A percentile compares a stretch with the other conserved stretches of the same genome.
Evolutionary conservation across 2,797 vertebrate species (phyloP).

Genomic region (Sebastes elongatus): DNA sequence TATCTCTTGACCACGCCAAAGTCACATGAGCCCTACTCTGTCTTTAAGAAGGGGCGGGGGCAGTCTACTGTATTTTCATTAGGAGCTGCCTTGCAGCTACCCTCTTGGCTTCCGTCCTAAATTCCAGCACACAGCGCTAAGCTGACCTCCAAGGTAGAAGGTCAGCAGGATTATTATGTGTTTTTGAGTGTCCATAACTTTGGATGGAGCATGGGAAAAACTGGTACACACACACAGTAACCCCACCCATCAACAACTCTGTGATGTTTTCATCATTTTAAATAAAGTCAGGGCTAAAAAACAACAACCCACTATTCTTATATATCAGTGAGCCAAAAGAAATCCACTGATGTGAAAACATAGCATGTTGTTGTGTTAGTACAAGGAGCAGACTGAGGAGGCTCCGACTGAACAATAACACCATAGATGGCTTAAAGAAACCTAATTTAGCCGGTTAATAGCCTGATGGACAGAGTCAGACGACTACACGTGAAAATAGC

Average conservation of each 20-base stretch:
- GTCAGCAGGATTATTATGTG: background rate
- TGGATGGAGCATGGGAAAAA: background rate
- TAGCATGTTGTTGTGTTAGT: background rate
- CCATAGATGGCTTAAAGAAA: conserved; percentile 40
- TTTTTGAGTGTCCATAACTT: background rate
- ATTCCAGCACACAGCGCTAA: conserved; percentile 35
- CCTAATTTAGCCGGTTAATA: conserved; percentile 47
- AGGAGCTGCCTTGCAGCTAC: background rate
- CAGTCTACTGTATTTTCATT: conserved; percentile 11
- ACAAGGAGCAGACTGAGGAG: background rate
- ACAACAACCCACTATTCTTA: background rate
- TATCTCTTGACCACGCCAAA: background rate
- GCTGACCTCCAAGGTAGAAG: conserved; percentile 3
- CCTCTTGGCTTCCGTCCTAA: conserved; percentile 15
- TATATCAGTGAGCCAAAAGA: background rate
- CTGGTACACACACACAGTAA: too few relatives aligned
- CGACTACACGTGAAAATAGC: conserved; percentile 49
- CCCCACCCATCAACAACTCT: background rate
- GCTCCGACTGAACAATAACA: conserved; percentile 39
- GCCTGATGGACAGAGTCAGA: conserved; percentile 37
- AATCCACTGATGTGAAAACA: background rate
- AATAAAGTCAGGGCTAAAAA: background rate
- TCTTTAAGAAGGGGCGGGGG: background rate
- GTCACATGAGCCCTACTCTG: conserved; percentile 13
- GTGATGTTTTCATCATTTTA: background rate